Evolutionary conservation across 1,140 invertebrate genomes (phyloP).

Genomic region (Drosophila triauraria): DNA sequence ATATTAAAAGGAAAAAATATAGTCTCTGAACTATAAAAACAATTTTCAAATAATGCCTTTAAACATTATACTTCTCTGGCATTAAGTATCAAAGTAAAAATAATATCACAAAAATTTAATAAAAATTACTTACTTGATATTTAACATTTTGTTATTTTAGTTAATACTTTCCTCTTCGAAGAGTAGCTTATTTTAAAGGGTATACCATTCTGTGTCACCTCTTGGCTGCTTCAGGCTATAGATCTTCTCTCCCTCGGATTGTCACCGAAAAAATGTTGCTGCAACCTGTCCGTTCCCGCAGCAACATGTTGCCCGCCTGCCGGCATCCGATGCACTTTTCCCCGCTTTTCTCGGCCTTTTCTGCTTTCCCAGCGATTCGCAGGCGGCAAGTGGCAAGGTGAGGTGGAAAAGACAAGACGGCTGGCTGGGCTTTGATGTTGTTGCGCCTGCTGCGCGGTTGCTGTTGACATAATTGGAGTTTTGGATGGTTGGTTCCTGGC

Average conservation of each 20-base stretch:
- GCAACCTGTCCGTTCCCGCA: constrained; percentile 24
- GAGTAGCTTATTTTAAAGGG: background rate
- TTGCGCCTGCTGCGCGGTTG: constrained; percentile 72
- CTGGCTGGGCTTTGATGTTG: constrained; percentile 74
- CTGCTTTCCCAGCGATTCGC: constrained; percentile 1
- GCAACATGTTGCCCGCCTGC: constrained; percentile 43
- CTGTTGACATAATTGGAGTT: constrained; percentile 83
- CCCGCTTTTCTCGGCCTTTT: constrained; percentile 8
- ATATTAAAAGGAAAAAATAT: background rate
- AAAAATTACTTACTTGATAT: background rate
- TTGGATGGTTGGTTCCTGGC: constrained; percentile 58
- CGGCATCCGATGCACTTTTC: constrained; percentile 45
- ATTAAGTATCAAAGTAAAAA: too few species aligned
- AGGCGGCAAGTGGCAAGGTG: constrained; percentile 1
- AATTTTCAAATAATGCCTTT: too few species aligned
- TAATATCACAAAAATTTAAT: background rate
- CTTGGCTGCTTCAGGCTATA: background rate
- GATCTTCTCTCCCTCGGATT: constrained; percentile 11
- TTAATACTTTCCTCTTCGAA: too few species aligned
- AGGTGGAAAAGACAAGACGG: constrained; percentile 38
- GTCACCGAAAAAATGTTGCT: constrained; percentile 36
- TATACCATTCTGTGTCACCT: background rate
- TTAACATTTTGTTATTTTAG: background rate
- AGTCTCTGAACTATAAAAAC: too few species aligned
- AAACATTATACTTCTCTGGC: background rate